Evolutionary conservation across 2,113 vertebrate species (phyloP), one percentile per base, ranked within the genome.

Genomic region (Myrmophylax atrothorax): DNA sequence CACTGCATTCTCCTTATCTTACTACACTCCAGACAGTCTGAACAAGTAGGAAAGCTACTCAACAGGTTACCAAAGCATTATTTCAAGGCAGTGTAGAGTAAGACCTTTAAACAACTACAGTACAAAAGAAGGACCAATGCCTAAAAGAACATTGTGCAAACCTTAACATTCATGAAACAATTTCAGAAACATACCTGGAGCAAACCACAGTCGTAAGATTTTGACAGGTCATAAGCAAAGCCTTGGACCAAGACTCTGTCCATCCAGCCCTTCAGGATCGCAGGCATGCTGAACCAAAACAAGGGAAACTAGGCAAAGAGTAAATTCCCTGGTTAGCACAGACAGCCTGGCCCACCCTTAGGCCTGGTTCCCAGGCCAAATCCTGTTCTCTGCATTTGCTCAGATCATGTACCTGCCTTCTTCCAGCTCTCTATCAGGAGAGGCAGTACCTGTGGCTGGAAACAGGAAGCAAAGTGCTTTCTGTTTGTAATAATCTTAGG

Each of bases 211-310:
- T 97, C 96, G 0, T 97, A 98, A 93, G 47, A 79, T 9, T 90
- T 86, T 7, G 98, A 96, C 60, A 97, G 20, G 10, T 98, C 95
- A 0, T 98, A 94, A 78, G 98, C 98, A 85, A 98, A 98, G 44
- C 98, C 98, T 86, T 97, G 97, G 56, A 97, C 96, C 49, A 98
- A 94, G 76, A 98, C 98, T 92, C 97, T 94, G 95, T 98, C 98
- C 96, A 98, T 96, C 98, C 98, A 98, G 72, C 98, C 98, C 84
- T 98, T 98, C 95, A 98, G 86, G 84, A 98, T 97, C 2, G 98
- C 98, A 7, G 98, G 98, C 94, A 98, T 84, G 19, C 92, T 98
- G 96, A 97, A 97, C 98, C 98, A 98, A 84, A 98, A 98, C 44
- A 98, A 94, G 15, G 98, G 98, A 78, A 98, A 98, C 98, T 98